phyloP scores from a whole-genome alignment of 64 coral and sea anemone species.

The Porites lutea region DNA sequence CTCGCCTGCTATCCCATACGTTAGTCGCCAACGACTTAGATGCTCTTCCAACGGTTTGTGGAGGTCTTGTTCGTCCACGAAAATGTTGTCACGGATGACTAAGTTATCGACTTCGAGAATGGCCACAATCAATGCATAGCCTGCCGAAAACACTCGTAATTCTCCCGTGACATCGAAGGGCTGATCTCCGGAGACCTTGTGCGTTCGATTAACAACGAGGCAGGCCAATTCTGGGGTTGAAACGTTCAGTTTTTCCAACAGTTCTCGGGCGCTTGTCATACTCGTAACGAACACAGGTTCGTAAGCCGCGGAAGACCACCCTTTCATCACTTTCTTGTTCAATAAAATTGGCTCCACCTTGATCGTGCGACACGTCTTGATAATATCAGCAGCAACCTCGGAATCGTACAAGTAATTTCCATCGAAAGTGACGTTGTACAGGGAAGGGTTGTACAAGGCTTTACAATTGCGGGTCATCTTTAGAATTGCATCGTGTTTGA shows the following conservation, averaged over 20 bases:
- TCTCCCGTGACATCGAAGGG: background rate
- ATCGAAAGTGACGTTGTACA: background rate
- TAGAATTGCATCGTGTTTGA: background rate
- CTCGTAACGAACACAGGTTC: background rate
- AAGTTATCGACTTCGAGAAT: too few species aligned
- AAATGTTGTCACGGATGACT: background rate
- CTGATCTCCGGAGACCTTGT: background rate
- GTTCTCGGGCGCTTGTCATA: background rate
- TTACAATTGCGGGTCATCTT: background rate
- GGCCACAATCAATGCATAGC: background rate
- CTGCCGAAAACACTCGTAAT: background rate
- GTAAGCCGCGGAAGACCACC: background rate
- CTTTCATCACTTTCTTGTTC: background rate
- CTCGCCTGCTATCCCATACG: background rate
- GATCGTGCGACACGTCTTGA: background rate
- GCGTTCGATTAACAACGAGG: background rate
- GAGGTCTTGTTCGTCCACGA: background rate
- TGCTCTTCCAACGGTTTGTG: background rate
- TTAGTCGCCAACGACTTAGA: background rate
- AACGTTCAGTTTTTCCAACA: background rate
- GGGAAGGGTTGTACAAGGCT: background rate
- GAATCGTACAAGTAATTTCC: background rate
- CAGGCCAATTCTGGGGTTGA: background rate
- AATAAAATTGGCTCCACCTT: background rate
- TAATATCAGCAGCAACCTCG: background rate